Evolutionary conservation across 2,797 vertebrate species (phyloP).

Genomic region (Microctenopoma steveboyesi): DNA sequence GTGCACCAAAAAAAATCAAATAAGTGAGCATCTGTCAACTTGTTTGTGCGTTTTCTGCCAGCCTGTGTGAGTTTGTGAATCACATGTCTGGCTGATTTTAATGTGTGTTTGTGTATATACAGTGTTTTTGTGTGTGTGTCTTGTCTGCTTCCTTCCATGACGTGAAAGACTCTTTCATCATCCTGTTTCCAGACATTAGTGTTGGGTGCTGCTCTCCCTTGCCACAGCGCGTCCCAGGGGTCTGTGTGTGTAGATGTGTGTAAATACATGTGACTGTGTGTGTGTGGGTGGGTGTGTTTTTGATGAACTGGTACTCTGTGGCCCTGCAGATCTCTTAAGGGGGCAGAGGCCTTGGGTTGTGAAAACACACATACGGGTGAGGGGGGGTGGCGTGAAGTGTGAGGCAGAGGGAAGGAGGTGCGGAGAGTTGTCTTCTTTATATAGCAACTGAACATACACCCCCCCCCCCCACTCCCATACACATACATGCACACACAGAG

Average conservation of each 20-base stretch:
- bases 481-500: slow-evolving; percentile 2
- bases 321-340: slow-evolving; percentile 47
- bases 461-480: slow-evolving; percentile 17
- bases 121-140: slow-evolving; percentile 23
- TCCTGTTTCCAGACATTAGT: slow-evolving; percentile 72
- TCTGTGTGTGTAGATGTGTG: slow-evolving; percentile 28
- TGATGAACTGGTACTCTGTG: slow-evolving; percentile 48
- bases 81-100: not conserved
- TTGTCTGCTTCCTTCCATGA: slow-evolving; percentile 66
- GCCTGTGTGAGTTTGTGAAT: slow-evolving; percentile 11
- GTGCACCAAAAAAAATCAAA: slow-evolving; percentile 39
- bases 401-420: slow-evolving; percentile 50
- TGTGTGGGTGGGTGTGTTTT: slow-evolving; percentile 7
- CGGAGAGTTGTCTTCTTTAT: slow-evolving; percentile 63
- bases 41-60: slow-evolving; percentile 37
- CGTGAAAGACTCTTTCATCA: slow-evolving; percentile 75
- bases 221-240: slow-evolving; percentile 56
- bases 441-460: slow-evolving; percentile 52
- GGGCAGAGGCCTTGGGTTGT: slow-evolving; percentile 46
- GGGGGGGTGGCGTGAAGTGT: slow-evolving; percentile 42
- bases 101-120: slow-evolving; percentile 1
- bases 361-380: slow-evolving; percentile 36
- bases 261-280: slow-evolving; percentile 16
- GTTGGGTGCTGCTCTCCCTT: slow-evolving; percentile 75
- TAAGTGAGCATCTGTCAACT: slow-evolving; percentile 68